These are phyloP conservation scores for Nesoenas mayeri DNA, from an alignment of 2,113 vertebrate genomes.

Conservation along the genomic window DNA sequence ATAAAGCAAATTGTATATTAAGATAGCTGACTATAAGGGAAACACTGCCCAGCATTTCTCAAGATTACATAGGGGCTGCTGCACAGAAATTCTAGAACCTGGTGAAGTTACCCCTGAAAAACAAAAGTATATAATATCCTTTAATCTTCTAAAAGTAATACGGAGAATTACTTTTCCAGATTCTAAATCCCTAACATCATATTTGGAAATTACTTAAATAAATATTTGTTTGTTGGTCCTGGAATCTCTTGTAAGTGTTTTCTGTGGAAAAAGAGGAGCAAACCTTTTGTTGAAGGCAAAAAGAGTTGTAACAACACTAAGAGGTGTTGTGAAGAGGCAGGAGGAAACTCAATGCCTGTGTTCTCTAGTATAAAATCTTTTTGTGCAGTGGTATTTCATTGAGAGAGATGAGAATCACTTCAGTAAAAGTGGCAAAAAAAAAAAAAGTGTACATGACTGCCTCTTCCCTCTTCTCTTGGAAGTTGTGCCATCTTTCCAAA, in stretches of 20 bases:
- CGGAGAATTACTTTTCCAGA: background rate
- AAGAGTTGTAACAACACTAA: background rate
- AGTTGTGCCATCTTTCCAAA: background rate
- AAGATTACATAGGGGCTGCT: background rate
- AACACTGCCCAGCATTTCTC: background rate
- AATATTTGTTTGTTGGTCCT: background rate
- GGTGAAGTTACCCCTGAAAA: background rate
- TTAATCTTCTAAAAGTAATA: background rate
- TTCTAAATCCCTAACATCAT: background rate
- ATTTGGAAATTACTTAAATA: background rate
- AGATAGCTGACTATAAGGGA: background rate
- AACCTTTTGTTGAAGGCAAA: background rate
- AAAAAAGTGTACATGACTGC: background rate
- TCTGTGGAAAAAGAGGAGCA: background rate
- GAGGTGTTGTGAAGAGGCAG: background rate
- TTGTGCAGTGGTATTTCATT: background rate
- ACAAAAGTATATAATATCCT: background rate
- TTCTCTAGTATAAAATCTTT: background rate
- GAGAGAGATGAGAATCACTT: background rate
- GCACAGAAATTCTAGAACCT: background rate
- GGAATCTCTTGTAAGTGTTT: background rate
- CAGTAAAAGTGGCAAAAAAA: background rate
- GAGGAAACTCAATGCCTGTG: fast-evolving
- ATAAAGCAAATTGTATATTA: background rate
- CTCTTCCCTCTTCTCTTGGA: background rate